Evolutionary conservation across 2,113 vertebrate genomes (phyloP).

Genomic region (Cyprinodon tularosa): DNA sequence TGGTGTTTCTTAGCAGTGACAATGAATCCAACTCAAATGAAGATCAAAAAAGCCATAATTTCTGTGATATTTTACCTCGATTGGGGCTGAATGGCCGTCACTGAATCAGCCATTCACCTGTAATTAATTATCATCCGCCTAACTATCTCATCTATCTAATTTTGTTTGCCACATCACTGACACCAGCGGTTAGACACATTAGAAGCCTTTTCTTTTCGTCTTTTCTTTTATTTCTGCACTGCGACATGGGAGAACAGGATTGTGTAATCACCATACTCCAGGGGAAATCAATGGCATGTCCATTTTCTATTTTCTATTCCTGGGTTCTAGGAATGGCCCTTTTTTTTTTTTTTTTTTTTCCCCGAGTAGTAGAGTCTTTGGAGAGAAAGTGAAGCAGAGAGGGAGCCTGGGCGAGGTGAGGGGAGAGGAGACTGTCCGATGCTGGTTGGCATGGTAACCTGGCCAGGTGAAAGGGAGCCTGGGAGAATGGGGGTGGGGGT

Average conservation of each 20-base stretch:
- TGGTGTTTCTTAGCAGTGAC: conserved; percentile 10
- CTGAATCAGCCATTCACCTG: conserved; percentile 24
- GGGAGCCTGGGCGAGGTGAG: conserved; percentile 16
- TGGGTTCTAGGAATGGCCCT: conserved; percentile 74
- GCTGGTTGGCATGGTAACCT: conserved; percentile 84
- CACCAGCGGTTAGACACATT: conserved; percentile 17
- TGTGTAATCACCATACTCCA: conserved; percentile 66
- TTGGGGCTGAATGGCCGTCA: conserved; percentile 14
- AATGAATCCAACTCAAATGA: conserved; percentile 13
- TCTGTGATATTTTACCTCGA: conserved; percentile 9
- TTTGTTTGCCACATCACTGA: conserved; percentile 33
- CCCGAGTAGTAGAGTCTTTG: conserved; percentile 51
- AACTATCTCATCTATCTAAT: conserved; percentile 25
- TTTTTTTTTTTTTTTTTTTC: conserved; percentile 22
- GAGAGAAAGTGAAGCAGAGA: conserved; percentile 26
- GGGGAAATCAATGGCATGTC: conserved; percentile 77
- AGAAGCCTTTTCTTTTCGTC: conserved; percentile 26
- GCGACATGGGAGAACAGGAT: conserved; percentile 62
- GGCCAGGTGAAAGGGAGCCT: conserved; percentile 82
- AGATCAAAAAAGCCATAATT: conserved; percentile 1
- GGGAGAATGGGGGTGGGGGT: conserved; percentile 46
- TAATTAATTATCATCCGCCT: conserved; percentile 26
- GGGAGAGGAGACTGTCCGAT: conserved; percentile 69
- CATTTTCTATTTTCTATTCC: conserved; percentile 80
- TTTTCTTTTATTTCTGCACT: conserved; percentile 62